Evolutionary conservation across 2,797 vertebrate species (phyloP), one percentile per base, ranked within the genome.

Genomic region (Menidia menidia): DNA sequence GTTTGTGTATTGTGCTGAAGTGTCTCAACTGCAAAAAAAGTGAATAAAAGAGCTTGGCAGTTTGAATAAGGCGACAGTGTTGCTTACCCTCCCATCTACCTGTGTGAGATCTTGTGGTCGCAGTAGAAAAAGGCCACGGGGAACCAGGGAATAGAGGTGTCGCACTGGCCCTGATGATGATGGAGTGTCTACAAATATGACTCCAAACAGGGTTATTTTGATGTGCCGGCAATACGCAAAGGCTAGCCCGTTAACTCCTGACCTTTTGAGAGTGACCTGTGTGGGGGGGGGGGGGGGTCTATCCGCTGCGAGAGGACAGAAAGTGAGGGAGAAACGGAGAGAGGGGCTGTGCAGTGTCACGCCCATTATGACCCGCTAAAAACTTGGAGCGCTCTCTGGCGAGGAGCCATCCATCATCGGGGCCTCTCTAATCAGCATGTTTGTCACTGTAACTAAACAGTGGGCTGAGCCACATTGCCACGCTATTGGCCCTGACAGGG

Each of bases 301-400:
- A 77, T 73, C 89, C 60, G 42, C 80, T 56, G 83, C 62, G 82
- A 85, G 82, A 87, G 82, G 85, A 89, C 73, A 74, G 83, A 87
- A 77, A 88, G 89, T 81, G 81, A 80, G 64, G 47, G 81, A 77
- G 81, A 85, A 55, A 74, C 75, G 81, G 81, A 84, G 73, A 82
- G 80, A 78, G 81, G 77, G 89, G 87, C 93, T 94, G 93, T 88
- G 91, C 94, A 95, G 94, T 94, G 93, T 94, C 95, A 95, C 93
- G 90, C 93, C 95, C 92, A 96, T 96, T 96, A 96, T 93, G 94
- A 95, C 91, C 94, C 90, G 93, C 94, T 96, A 95, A 96, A 95
- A 96, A 95, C 94, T 94, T 92, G 87, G 93, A 93, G 89, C 91
- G 92, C 93, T 95, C 94, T 93, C 90, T 89, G 81, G 91, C 92